Evolutionary conservation across 2,113 vertebrate genomes (phyloP).

Genomic region (Acanthisitta chloris): DNA sequence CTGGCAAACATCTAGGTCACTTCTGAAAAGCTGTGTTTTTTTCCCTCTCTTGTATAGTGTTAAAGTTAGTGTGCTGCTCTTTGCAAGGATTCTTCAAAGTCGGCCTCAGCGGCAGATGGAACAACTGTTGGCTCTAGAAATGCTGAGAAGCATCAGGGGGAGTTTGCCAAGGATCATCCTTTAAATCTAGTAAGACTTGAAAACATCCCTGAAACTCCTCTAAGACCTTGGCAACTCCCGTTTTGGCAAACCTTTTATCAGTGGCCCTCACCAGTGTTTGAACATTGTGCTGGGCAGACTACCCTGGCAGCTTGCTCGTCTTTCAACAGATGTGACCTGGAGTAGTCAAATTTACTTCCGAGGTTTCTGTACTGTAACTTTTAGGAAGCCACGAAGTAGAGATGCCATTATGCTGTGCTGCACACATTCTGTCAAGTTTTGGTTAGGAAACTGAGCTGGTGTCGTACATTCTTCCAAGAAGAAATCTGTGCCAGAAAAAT

Average conservation of each 20-base stretch:
- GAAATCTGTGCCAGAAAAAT: slow-evolving; percentile 51
- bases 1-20: slow-evolving; percentile 55
- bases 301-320: not conserved
- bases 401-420: slow-evolving; percentile 42
- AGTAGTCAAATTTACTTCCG: not conserved
- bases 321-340: slow-evolving; percentile 5
- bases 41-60: not conserved
- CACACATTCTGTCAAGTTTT: slow-evolving; percentile 58
- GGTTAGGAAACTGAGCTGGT: slow-evolving; percentile 52
- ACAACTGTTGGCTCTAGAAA: slow-evolving; percentile 62
- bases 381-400: not conserved
- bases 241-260: slow-evolving; percentile 60
- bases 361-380: slow-evolving; percentile 6
- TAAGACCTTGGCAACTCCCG: slow-evolving; percentile 59
- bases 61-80: slow-evolving; percentile 54
- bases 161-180: slow-evolving; percentile 68
- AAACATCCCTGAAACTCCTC: slow-evolving; percentile 58
- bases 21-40: slow-evolving; percentile 39
- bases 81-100: slow-evolving; percentile 70
- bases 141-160: slow-evolving; percentile 52
- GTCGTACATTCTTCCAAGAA: slow-evolving; percentile 58
- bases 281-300: not conserved
- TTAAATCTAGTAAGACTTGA: slow-evolving; percentile 67
- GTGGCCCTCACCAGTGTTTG: slow-evolving; percentile 50
- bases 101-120: slow-evolving; percentile 62